A percentile compares a stretch with the other conserved stretches of the same genome.
Conservation (phyloP, 1,140 invertebrate genomes). For the Papilio machaon region DNA sequence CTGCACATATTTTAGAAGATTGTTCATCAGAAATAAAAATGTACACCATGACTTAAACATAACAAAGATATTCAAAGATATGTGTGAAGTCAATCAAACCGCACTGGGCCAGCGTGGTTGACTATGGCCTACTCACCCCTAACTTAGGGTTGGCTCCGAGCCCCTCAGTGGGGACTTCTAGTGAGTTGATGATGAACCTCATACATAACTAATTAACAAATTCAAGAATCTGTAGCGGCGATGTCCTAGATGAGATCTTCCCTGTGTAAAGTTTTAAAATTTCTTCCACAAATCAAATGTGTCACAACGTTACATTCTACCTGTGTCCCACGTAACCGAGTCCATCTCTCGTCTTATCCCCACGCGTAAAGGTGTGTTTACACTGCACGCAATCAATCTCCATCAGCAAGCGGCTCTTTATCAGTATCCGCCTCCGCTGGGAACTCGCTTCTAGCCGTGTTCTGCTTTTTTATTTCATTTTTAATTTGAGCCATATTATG, state of each 20-base stretch:
- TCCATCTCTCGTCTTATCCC: conserved; percentile 47
- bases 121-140: too few relatives aligned
- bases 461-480: conserved; percentile 4
- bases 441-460: conserved; percentile 46
- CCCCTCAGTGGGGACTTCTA: too few relatives aligned
- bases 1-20: too few relatives aligned
- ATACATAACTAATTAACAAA: too few relatives aligned
- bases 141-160: too few relatives aligned
- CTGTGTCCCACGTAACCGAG: conserved; percentile 54
- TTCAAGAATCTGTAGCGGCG: too few relatives aligned
- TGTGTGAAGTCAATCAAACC: too few relatives aligned
- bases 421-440: conserved; percentile 60
- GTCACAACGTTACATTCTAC: conserved; percentile 40
- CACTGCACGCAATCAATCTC: conserved; percentile 72
- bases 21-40: too few relatives aligned
- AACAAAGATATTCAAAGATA: too few relatives aligned
- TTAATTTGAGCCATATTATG: neutral
- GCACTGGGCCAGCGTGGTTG: too few relatives aligned
- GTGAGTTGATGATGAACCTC: too few relatives aligned
- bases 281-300: conserved; percentile 10
- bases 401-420: conserved; percentile 68
- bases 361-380: conserved; percentile 65
- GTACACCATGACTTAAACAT: too few relatives aligned
- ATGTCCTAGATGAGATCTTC: neutral
- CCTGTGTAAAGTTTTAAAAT: neutral